phyloP scores from a whole-genome alignment of 2,888 invertebrate genomes.

The Drosophila kanekoi region DNA sequence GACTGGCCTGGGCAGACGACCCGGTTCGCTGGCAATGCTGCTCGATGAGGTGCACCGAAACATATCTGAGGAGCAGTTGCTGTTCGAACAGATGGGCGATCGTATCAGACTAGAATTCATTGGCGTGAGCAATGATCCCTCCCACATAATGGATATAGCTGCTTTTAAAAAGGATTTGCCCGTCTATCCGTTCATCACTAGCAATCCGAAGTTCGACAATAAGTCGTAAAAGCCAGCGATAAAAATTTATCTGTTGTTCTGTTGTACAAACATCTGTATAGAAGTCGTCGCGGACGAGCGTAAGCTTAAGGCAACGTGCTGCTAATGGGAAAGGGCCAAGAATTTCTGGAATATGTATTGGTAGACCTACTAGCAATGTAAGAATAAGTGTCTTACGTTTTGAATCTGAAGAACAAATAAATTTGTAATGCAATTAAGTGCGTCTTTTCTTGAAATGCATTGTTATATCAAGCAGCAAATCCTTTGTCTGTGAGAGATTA shows the following conservation, averaged over 20 bases:
- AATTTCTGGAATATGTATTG: too few species aligned
- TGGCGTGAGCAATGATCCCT: conserved; percentile 29
- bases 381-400: too few species aligned
- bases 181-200: conserved; percentile 44
- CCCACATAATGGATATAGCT: conserved; percentile 49
- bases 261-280: neutral
- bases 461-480: too few species aligned
- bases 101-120: conserved; percentile 42
- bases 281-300: neutral
- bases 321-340: too few species aligned
- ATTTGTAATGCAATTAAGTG: too few species aligned
- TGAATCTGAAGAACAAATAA: too few species aligned
- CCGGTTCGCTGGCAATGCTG: conserved; percentile 44
- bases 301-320: too few species aligned
- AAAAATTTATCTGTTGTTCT: neutral
- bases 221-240: conserved; percentile 2
- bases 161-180: conserved; percentile 45
- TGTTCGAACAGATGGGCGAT: conserved; percentile 50
- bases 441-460: too few species aligned
- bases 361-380: too few species aligned
- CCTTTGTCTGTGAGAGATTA: too few species aligned
- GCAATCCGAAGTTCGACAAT: conserved; percentile 44
- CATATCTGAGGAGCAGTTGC: conserved; percentile 52
- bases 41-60: conserved; percentile 54
- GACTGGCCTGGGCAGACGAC: neutral